phyloP scores from a whole-genome alignment of 2,113 vertebrate species.

The Orycteropus afer region DNA sequence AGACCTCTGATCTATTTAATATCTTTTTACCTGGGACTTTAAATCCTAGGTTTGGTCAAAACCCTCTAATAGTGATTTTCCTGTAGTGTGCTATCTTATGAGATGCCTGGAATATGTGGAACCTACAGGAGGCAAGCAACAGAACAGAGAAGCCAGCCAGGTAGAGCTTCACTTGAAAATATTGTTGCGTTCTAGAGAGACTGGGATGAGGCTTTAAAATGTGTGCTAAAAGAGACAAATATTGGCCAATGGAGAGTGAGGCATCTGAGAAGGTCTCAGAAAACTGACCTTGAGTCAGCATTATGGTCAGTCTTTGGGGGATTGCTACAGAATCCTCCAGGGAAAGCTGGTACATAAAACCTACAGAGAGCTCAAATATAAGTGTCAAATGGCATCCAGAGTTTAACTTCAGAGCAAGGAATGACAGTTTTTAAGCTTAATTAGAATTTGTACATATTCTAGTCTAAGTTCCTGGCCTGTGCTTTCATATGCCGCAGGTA shows the following conservation, averaged over 20 bases:
- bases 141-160: not conserved
- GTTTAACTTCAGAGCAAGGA: not conserved
- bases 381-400: not conserved
- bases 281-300: not conserved
- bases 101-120: not conserved
- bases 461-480: not conserved
- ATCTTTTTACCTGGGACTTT: conserved; percentile 10
- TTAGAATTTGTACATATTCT: not conserved
- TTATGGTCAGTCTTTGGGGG: not conserved
- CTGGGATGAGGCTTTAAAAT: not conserved
- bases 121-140: not conserved
- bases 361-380: not conserved
- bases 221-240: not conserved
- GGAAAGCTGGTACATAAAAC: not conserved
- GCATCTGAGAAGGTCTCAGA: not conserved
- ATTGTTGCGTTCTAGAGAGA: not conserved
- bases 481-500: not conserved
- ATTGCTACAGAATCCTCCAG: not conserved
- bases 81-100: not conserved
- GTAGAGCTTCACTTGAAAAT: not conserved
- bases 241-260: not conserved
- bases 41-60: conserved; percentile 10
- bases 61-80: not conserved
- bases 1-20: not conserved
- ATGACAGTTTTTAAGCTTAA: not conserved